phyloP scores from a whole-genome alignment of 2,797 vertebrate genomes.

The Myripristis murdjan region DNA sequence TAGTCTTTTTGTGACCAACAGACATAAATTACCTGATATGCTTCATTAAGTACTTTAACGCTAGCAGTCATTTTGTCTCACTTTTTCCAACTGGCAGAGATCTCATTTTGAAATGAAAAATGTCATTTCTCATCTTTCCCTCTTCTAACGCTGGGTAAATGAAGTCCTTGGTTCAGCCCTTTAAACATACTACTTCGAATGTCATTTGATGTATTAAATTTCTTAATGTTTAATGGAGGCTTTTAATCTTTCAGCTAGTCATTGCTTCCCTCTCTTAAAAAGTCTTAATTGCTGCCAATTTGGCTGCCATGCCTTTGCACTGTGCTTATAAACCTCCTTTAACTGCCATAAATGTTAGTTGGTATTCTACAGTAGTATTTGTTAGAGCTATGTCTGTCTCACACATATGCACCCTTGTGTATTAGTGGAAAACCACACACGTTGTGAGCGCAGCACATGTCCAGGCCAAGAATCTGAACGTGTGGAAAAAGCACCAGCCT shows the following conservation, averaged over 20 bases:
- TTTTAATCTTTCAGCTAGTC: slow-evolving; percentile 71
- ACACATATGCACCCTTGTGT: slow-evolving; percentile 50
- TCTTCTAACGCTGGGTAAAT: slow-evolving; percentile 5
- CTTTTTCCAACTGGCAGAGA: not conserved
- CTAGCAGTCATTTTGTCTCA: not conserved
- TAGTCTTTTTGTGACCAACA: too few relatives aligned
- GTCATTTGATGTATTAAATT: slow-evolving; percentile 50
- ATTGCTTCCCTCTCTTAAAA: slow-evolving; percentile 73
- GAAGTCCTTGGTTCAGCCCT: slow-evolving; percentile 21
- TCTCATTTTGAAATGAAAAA: not conserved
- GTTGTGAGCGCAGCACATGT: slow-evolving; percentile 68
- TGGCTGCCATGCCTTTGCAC: slow-evolving; percentile 50
- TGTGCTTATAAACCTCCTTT: slow-evolving; percentile 70
- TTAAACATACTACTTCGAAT: slow-evolving; percentile 32
- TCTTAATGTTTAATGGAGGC: slow-evolving; percentile 49
- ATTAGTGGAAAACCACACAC: slow-evolving; percentile 81
- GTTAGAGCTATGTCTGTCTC: slow-evolving; percentile 56
- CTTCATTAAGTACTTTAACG: not conserved
- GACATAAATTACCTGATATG: not conserved
- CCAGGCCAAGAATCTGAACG: slow-evolving; percentile 65
- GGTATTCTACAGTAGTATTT: slow-evolving; percentile 70
- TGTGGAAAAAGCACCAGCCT: slow-evolving; percentile 61
- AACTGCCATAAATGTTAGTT: slow-evolving; percentile 68
- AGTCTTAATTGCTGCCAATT: slow-evolving; percentile 73
- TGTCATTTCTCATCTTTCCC: not conserved